These are phyloP conservation scores for Pantherophis alleghaniensis DNA, from an alignment of 2,797 vertebrate species.

Conservation along the genomic window DNA sequence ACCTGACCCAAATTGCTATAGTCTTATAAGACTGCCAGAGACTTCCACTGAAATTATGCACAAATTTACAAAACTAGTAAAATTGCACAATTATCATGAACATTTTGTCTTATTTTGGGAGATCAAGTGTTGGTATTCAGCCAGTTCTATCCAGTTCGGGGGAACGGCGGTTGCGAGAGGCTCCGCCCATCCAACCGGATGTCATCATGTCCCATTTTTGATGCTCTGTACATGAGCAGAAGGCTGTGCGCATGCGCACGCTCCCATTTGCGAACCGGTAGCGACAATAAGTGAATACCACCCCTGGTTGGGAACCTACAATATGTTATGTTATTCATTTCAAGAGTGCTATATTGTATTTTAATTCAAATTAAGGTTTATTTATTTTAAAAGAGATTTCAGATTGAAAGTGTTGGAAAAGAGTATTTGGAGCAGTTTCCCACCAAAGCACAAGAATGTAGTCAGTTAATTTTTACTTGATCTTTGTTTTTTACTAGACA, in stretches of 20 bases:
- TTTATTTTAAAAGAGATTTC: not conserved
- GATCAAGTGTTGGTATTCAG: not conserved
- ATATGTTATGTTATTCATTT: not conserved
- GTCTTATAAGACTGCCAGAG: not conserved
- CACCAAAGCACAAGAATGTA: no score
- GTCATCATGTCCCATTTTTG: no score
- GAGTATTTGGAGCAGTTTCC: not conserved
- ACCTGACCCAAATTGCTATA: not conserved
- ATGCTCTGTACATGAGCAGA: no score
- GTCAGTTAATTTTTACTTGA: not conserved
- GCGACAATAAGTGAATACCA: no score
- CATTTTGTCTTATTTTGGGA: not conserved
- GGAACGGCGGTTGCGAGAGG: no score
- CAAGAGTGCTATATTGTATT: not conserved
- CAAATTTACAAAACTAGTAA: not conserved
- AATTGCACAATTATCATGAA: not conserved
- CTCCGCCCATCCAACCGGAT: no score
- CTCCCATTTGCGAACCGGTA: no score
- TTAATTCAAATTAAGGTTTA: not conserved
- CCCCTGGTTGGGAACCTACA: not conserved
- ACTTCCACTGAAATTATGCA: not conserved
- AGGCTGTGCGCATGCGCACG: no score
- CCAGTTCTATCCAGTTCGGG: no score
- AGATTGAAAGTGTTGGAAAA: not conserved
- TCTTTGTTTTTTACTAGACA: not conserved